These are phyloP conservation scores for Dipodomys ordii DNA, from an alignment of 2,113 vertebrate species.

Conservation along the genomic window DNA sequence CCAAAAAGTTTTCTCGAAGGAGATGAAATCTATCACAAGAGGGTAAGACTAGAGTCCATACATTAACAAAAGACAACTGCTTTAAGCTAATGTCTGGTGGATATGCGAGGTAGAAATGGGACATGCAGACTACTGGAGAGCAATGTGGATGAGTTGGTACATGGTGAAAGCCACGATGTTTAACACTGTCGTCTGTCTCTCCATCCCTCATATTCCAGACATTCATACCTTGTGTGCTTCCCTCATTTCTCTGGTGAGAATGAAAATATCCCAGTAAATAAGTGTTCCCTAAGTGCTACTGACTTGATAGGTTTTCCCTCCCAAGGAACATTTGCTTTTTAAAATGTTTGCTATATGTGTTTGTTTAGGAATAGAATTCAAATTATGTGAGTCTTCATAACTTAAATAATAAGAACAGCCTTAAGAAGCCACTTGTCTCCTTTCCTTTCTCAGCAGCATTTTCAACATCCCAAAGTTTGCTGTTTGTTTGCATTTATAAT, in stretches of 20 bases:
- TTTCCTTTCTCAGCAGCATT: background rate
- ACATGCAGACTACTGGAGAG: background rate
- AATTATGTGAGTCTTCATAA: background rate
- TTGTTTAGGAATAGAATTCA: slow-evolving; percentile 37
- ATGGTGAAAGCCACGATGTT: background rate
- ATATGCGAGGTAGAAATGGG: background rate
- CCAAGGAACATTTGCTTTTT: background rate
- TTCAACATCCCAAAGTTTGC: slow-evolving; percentile 20
- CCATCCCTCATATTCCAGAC: too few species aligned
- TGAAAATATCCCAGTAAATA: slow-evolving; percentile 11
- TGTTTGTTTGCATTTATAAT: background rate
- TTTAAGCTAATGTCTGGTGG: background rate
- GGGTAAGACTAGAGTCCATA: background rate
- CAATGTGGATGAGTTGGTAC: background rate
- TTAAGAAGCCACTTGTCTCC: background rate
- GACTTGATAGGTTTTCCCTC: background rate
- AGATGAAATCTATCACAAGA: background rate
- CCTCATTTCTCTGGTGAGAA: background rate
- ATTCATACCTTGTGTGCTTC: background rate
- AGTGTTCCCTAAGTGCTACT: background rate
- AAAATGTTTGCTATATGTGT: background rate
- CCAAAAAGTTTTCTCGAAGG: background rate
- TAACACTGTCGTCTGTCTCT: background rate
- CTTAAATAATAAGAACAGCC: background rate
- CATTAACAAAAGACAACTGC: background rate